These are phyloP conservation scores for Trachurus trachurus DNA, from an alignment of 2,797 vertebrate genomes.

Conservation along the genomic window DNA sequence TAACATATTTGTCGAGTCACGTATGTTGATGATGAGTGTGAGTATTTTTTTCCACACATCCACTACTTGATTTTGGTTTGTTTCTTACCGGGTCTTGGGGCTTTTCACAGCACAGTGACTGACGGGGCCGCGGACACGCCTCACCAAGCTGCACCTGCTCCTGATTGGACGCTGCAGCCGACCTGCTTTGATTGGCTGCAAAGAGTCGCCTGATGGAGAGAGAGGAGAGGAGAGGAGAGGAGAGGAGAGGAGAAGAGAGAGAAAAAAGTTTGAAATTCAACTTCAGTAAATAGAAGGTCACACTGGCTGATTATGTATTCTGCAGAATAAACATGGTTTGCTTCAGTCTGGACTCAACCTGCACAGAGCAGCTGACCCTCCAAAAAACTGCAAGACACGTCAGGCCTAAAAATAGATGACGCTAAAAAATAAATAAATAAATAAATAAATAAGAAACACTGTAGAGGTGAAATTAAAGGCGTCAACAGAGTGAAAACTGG, in stretches of 20 bases:
- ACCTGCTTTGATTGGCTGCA: constrained; percentile 28
- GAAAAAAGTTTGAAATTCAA: not conserved
- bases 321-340: not conserved
- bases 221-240: constrained; percentile 17
- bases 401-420: not conserved
- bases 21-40: too few relatives aligned
- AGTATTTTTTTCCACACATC: too few relatives aligned
- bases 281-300: not conserved
- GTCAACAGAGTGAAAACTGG: not conserved
- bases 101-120: constrained; percentile 17
- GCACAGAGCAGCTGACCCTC: not conserved
- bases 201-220: constrained; percentile 31
- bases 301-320: not conserved
- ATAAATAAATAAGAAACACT: not conserved
- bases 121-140: not conserved
- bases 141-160: constrained; percentile 23
- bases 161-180: constrained; percentile 34
- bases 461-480: not conserved
- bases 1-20: too few relatives aligned
- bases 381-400: not conserved
- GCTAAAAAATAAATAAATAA: not conserved
- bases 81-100: constrained; percentile 42
- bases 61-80: not conserved
- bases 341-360: not conserved
- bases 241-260: constrained; percentile 13